These are phyloP conservation scores for Cybosia mesomella DNA, from an alignment of 2,888 invertebrate species.

Conservation along the genomic window DNA sequence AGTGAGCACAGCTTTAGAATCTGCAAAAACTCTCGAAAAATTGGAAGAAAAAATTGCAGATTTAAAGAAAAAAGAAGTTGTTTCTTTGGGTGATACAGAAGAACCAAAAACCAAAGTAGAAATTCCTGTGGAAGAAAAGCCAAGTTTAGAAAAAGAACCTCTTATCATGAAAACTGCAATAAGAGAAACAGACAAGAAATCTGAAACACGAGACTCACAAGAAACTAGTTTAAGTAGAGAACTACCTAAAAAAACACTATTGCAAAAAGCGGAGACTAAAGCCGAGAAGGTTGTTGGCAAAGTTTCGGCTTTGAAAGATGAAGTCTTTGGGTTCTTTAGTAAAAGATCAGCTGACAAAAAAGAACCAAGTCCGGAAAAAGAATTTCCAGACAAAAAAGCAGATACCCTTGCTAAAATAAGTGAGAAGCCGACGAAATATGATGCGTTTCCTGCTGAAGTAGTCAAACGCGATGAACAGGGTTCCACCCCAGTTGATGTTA, in stretches of 20 bases:
- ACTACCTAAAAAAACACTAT: slow-evolving; percentile 39
- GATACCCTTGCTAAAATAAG: slow-evolving; percentile 41
- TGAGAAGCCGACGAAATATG: slow-evolving; percentile 4
- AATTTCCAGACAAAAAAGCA: slow-evolving; percentile 33
- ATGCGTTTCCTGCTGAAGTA: background rate
- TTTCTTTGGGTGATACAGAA: slow-evolving; percentile 17
- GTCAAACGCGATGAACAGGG: background rate
- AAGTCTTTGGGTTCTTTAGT: slow-evolving; percentile 48
- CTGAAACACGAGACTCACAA: slow-evolving; percentile 17
- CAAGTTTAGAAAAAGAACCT: slow-evolving; percentile 15
- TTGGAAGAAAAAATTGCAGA: slow-evolving; percentile 80
- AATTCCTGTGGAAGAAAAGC: background rate
- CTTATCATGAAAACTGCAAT: background rate
- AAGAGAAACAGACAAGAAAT: slow-evolving; percentile 8
- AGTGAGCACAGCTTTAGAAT: slow-evolving; percentile 68
- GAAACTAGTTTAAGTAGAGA: slow-evolving; percentile 33
- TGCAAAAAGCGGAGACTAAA: slow-evolving; percentile 41
- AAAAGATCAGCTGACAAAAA: slow-evolving; percentile 52
- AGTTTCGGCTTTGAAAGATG: slow-evolving; percentile 37
- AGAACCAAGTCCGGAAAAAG: slow-evolving; percentile 65
- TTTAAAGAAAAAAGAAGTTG: slow-evolving; percentile 68
- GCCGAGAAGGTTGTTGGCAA: slow-evolving; percentile 44
- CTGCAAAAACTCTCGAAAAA: slow-evolving; percentile 80
- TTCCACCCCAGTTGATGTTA: background rate
- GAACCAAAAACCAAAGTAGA: slow-evolving; percentile 18